A percentile compares a stretch with the other conserved stretches of the same genome.
phyloP scores from a whole-genome alignment of 1,140 invertebrate species.

The Diabrotica virgifera region DNA sequence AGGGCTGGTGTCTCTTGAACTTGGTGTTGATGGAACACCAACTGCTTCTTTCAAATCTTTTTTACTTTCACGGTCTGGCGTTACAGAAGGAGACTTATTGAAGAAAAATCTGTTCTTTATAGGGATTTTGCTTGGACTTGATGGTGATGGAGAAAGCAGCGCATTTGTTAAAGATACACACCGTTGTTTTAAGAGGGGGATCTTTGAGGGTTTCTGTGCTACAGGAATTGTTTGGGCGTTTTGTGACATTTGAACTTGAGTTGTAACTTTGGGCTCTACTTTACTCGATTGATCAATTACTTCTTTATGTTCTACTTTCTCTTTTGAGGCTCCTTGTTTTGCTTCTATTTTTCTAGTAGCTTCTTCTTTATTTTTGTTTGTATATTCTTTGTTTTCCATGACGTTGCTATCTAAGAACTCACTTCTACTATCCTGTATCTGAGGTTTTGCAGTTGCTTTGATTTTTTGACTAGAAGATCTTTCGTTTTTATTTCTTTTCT shows the following conservation, averaged over 20 bases:
- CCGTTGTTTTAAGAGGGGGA: slow-evolving; percentile 41
- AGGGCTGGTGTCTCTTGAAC: background rate
- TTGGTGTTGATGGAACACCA: background rate
- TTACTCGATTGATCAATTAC: background rate
- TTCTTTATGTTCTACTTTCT: background rate
- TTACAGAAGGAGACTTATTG: background rate
- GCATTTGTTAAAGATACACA: slow-evolving; percentile 30
- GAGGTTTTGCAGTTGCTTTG: too few relatives aligned
- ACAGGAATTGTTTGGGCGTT: slow-evolving; percentile 34
- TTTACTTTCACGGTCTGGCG: background rate
- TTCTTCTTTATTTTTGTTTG: slow-evolving; percentile 20
- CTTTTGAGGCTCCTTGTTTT: background rate
- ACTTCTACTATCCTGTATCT: too few relatives aligned
- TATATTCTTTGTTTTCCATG: slow-evolving; percentile 25
- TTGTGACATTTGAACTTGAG: slow-evolving; percentile 43
- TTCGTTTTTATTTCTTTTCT: slow-evolving; percentile 22
- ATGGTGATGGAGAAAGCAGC: slow-evolving; percentile 29
- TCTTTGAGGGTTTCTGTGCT: slow-evolving; percentile 39
- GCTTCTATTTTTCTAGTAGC: slow-evolving; percentile 5
- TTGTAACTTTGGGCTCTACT: slow-evolving; percentile 28
- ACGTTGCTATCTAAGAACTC: too few relatives aligned
- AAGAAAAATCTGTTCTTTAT: slow-evolving; percentile 26
- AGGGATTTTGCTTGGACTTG: slow-evolving; percentile 39
- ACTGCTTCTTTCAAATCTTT: background rate
- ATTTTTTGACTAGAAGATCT: too few relatives aligned